Percentiles rank a stretch among this genome's conserved stretches.
Evolutionary conservation across 2,797 vertebrate species (phyloP).

Genomic region (Tolypeutes matacus): DNA sequence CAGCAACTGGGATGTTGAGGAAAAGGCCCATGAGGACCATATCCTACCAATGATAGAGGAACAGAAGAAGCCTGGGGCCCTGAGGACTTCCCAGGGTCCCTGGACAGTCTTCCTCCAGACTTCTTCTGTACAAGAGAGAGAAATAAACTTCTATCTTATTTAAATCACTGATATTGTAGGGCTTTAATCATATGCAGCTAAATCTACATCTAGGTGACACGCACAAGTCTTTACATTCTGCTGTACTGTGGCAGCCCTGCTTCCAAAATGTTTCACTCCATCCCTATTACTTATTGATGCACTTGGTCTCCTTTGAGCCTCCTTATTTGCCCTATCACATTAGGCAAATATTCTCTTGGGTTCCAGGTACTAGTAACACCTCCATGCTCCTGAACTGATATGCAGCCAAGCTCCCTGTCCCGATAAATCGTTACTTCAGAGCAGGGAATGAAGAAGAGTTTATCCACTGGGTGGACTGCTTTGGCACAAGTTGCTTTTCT

Average conservation of each 20-base stretch:
- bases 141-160: conserved; percentile 27
- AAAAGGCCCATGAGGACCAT: background rate
- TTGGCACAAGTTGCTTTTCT: conserved; percentile 38
- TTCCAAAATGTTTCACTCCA: background rate
- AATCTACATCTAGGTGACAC: conserved; percentile 18
- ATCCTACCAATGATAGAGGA: background rate
- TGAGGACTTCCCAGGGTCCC: background rate
- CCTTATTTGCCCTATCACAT: conserved; percentile 5
- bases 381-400: background rate
- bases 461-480: background rate
- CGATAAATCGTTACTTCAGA: conserved; percentile 28
- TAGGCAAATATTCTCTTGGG: conserved; percentile 22
- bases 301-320: background rate
- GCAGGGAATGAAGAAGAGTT: conserved; percentile 8
- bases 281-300: background rate
- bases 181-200: conserved; percentile 27
- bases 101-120: background rate
- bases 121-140: conserved; percentile 2
- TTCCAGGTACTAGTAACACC: conserved; percentile 45
- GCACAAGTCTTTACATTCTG: conserved; percentile 13
- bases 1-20: background rate
- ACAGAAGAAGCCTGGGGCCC: background rate
- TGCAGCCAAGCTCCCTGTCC: background rate
- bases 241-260: background rate
- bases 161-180: background rate